Conservation (phyloP, 2,113 vertebrate species). For the Cynocephalus volans region DNA sequence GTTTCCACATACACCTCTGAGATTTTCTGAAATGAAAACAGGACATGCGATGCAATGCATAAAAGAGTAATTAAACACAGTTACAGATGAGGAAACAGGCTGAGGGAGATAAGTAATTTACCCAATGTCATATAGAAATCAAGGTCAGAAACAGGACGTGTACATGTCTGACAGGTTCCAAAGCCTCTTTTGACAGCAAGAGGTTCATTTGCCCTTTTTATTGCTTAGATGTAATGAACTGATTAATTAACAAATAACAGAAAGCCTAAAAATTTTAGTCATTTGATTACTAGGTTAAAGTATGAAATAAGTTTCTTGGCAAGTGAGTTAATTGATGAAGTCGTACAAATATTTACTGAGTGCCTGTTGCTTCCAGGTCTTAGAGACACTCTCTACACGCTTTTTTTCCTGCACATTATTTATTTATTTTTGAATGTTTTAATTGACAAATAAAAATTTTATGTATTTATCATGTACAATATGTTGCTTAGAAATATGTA, state of each 20-base stretch:
- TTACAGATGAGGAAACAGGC: neutral
- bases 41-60: too few species aligned
- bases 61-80: neutral
- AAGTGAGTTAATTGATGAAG: slow-evolving; percentile 15
- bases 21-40: neutral
- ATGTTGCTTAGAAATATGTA: neutral
- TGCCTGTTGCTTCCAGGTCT: neutral
- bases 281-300: neutral
- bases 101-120: neutral
- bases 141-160: neutral
- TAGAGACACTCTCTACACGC: neutral
- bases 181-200: neutral
- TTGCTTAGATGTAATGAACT: neutral
- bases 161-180: neutral
- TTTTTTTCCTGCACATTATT: neutral
- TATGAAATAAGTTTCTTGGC: neutral
- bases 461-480: neutral
- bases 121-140: neutral
- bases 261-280: neutral
- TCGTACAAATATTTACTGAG: neutral
- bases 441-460: neutral
- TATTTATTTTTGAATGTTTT: neutral
- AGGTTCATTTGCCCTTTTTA: neutral
- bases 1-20: neutral
- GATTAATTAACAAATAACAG: neutral